phyloP scores from a whole-genome alignment of 2,797 vertebrate species.

The Microctenopoma stevenorrisi region DNA sequence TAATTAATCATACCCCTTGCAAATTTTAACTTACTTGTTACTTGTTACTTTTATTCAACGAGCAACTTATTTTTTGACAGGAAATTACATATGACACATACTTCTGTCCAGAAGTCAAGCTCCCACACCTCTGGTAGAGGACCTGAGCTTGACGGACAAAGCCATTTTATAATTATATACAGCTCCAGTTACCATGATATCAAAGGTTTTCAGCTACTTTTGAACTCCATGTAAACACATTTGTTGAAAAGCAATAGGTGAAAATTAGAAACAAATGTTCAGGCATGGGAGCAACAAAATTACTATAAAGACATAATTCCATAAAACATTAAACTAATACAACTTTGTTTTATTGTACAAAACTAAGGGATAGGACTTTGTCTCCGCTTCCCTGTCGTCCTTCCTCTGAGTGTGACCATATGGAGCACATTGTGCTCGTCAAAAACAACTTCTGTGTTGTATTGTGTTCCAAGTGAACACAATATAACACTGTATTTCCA shows the following conservation, averaged over 20 bases:
- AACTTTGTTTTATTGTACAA: constrained; percentile 53
- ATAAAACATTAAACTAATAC: constrained; percentile 29
- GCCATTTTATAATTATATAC: no score
- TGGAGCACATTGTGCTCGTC: constrained; percentile 68
- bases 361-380: constrained; percentile 47
- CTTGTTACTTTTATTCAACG: no score
- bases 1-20: no score
- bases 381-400: constrained; percentile 27
- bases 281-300: background rate
- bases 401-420: constrained; percentile 65
- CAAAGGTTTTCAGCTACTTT: background rate
- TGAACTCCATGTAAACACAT: constrained; percentile 6
- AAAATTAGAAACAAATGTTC: background rate
- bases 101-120: no score
- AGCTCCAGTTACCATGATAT: no score
- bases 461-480: constrained; percentile 59
- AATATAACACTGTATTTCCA: constrained; percentile 49
- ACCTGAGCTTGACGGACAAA: no score
- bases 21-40: no score
- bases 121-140: no score
- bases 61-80: no score
- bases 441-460: constrained; percentile 66
- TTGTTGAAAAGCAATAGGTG: constrained; percentile 6
- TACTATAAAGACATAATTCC: constrained; percentile 14
- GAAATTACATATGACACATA: no score